These are phyloP conservation scores for Chaetops frenatus DNA, from an alignment of 2,113 vertebrate species.

Conservation along the genomic window DNA sequence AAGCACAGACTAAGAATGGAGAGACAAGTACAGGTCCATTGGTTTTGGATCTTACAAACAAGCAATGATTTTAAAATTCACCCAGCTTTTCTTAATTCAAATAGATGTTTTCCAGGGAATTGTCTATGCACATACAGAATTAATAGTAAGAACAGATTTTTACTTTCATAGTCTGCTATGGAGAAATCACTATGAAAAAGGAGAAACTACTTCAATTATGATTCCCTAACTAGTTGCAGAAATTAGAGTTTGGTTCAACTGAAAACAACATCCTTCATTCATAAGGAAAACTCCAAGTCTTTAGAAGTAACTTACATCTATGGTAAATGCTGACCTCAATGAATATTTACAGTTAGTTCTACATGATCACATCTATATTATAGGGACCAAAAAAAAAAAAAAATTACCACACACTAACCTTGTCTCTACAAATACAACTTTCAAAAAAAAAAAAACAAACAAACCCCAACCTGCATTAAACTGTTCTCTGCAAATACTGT, in stretches of 20 bases:
- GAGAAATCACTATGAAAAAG: neutral
- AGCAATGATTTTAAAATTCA: neutral
- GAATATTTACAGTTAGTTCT: neutral
- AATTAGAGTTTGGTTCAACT: neutral
- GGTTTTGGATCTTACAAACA: neutral
- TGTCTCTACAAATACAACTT: constrained; percentile 1
- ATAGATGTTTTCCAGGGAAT: neutral
- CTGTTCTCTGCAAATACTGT: neutral
- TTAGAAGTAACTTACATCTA: neutral
- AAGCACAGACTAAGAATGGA: neutral
- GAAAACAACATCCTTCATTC: neutral
- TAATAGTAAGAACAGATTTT: neutral
- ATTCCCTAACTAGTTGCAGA: neutral
- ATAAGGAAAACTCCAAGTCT: neutral
- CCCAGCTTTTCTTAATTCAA: neutral
- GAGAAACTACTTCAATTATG: neutral
- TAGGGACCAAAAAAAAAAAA: neutral
- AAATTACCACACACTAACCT: neutral
- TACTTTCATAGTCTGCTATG: neutral
- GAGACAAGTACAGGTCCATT: neutral
- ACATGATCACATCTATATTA: neutral
- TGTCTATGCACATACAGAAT: neutral
- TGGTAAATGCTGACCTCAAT: neutral
- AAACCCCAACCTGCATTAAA: neutral
- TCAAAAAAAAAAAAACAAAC: no score